Conservation (phyloP, 2,113 vertebrate genomes). For the Dicerorhinus sumatrensis region DNA sequence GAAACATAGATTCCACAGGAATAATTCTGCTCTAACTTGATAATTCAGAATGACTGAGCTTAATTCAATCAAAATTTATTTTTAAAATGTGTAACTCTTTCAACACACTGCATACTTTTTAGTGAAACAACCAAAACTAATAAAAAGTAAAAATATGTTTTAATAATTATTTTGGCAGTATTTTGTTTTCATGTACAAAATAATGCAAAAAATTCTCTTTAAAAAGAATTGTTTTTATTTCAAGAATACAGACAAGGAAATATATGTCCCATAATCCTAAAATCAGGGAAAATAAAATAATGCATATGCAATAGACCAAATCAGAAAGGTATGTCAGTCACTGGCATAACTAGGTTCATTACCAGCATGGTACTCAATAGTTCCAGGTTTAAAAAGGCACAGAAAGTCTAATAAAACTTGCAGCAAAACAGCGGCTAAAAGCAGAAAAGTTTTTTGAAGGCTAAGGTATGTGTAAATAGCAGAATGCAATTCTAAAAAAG, state of each 20-base stretch:
- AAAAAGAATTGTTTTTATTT: conserved; percentile 41
- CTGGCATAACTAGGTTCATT: neutral
- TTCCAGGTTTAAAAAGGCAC: neutral
- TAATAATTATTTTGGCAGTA: conserved; percentile 17
- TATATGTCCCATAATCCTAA: neutral
- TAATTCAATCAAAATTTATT: conserved; percentile 14
- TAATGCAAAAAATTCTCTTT: conserved; percentile 5
- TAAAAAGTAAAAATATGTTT: neutral
- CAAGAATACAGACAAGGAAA: neutral
- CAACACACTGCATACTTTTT: neutral
- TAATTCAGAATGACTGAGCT: neutral
- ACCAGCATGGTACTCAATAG: neutral
- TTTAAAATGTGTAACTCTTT: neutral
- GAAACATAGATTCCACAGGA: neutral
- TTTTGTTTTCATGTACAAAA: conserved; percentile 48
- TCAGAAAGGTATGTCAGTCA: neutral
- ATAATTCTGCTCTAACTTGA: neutral
- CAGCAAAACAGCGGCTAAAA: neutral
- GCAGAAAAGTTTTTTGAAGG: neutral
- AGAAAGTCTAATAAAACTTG: neutral
- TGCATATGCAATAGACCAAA: neutral
- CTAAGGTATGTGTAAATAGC: neutral
- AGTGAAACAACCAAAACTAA: conserved; percentile 42
- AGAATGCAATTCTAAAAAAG: neutral
- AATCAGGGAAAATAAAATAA: conserved; percentile 13